A percentile compares a stretch with the other conserved stretches of the same genome.
Evolutionary conservation across 1,140 invertebrate species (phyloP).

Genomic region (Reticulitermes speratus): DNA sequence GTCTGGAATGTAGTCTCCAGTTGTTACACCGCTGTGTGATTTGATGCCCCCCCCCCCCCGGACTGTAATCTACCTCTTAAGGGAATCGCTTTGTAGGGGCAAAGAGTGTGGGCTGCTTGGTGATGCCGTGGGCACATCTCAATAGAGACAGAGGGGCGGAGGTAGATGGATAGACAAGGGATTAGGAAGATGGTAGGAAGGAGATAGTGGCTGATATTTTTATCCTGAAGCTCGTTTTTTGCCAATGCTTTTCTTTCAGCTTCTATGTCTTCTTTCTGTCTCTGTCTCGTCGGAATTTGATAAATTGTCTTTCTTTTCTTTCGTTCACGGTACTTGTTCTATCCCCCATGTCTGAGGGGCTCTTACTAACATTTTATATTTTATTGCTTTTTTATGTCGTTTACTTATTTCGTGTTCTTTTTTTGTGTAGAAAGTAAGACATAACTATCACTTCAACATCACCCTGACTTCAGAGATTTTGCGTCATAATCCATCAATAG

Average conservation of each 20-base stretch:
- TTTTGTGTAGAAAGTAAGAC: not conserved
- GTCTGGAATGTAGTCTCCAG: not conserved
- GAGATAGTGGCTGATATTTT: not conserved
- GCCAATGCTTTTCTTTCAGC: not conserved
- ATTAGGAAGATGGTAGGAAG: constrained; percentile 14
- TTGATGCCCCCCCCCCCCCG: not conserved
- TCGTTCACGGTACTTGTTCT: not conserved
- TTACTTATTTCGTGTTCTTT: not conserved
- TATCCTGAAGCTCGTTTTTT: not conserved
- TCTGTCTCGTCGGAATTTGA: not conserved
- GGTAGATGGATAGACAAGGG: not conserved
- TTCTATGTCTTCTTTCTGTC: not conserved
- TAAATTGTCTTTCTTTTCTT: constrained; percentile 14
- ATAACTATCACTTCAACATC: no score
- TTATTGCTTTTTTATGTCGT: not conserved
- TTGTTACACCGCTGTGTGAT: not conserved
- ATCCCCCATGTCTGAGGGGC: not conserved
- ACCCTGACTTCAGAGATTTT: no score
- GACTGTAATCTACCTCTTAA: constrained; percentile 24
- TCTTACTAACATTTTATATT: not conserved
- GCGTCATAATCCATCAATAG: no score
- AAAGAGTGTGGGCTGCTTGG: not conserved
- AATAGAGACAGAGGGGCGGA: not conserved
- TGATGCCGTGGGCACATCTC: constrained; percentile 1
- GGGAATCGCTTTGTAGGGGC: constrained; percentile 2